These are phyloP conservation scores for Epizoanthus fatuus DNA, from an alignment of 92 coral and sea anemone species.

Conservation along the genomic window DNA sequence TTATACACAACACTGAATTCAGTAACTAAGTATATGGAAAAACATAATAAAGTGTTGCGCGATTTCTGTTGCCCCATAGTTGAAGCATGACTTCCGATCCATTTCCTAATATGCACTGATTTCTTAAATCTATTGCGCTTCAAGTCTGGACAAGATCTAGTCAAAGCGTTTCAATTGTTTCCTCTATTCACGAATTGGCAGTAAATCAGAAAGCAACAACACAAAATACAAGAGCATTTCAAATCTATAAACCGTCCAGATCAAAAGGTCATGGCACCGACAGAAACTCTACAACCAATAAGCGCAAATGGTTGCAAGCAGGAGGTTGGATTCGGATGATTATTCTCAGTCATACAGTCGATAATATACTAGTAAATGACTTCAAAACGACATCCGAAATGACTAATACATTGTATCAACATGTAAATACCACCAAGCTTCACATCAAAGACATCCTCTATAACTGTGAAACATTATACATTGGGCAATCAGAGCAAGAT, in stretches of 20 bases:
- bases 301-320: background rate
- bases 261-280: conserved; percentile 29
- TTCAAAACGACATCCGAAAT: background rate
- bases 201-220: background rate
- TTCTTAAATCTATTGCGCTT: background rate
- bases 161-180: background rate
- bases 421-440: too few relatives aligned
- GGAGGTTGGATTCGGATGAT: background rate
- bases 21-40: background rate
- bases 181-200: background rate
- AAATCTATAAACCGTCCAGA: conserved; percentile 3
- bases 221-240: background rate
- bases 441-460: too few relatives aligned
- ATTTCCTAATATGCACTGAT: conserved; percentile 2
- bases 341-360: background rate
- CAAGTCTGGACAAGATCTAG: conserved; percentile 25
- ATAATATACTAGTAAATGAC: background rate
- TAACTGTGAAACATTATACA: too few relatives aligned
- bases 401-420: too few relatives aligned
- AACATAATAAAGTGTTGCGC: background rate
- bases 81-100: background rate
- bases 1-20: background rate
- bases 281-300: background rate
- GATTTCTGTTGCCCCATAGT: background rate
- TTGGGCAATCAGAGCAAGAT: too few relatives aligned